Evolutionary conservation across 2,888 invertebrate species (phyloP).

Genomic region (Brassicogethes aeneus): DNA sequence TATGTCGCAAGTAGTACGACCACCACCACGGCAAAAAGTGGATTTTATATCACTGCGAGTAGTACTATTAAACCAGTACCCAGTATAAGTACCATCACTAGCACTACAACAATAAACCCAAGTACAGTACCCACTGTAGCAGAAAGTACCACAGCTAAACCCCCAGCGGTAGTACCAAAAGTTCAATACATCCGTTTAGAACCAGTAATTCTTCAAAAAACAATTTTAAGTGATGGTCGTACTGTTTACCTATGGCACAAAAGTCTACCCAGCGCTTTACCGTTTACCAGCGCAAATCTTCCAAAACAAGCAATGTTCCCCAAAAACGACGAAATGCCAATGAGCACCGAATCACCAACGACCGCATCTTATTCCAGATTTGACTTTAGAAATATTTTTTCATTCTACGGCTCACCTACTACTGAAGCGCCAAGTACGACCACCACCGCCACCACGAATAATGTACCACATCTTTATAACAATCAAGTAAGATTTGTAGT

Average conservation of each 20-base stretch:
- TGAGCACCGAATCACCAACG: conserved; percentile 10
- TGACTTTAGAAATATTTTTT: conserved; percentile 12
- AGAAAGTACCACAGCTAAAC: conserved; percentile 8
- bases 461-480: conserved; percentile 16
- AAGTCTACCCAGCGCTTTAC: conserved; percentile 28
- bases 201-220: conserved; percentile 37
- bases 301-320: not conserved
- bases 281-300: not conserved
- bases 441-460: conserved; percentile 12
- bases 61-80: conserved; percentile 14
- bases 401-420: conserved; percentile 8
- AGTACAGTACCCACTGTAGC: conserved; percentile 12
- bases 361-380: conserved; percentile 10
- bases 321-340: conserved; percentile 9
- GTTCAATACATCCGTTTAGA: conserved; percentile 35
- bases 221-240: conserved; percentile 33
- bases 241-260: conserved; percentile 36
- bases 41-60: conserved; percentile 28
- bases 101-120: conserved; percentile 14
- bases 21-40: conserved; percentile 14
- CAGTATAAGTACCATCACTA: conserved; percentile 18
- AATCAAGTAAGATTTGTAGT: conserved; percentile 35
- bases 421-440: conserved; percentile 5
- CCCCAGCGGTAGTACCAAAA: conserved; percentile 14
- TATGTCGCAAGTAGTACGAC: conserved; percentile 13